Percentiles rank a stretch among this genome's conserved stretches.
These are phyloP conservation scores for Icerya purchasi DNA, from an alignment of 2,888 invertebrate species.

Conservation along the genomic window DNA sequence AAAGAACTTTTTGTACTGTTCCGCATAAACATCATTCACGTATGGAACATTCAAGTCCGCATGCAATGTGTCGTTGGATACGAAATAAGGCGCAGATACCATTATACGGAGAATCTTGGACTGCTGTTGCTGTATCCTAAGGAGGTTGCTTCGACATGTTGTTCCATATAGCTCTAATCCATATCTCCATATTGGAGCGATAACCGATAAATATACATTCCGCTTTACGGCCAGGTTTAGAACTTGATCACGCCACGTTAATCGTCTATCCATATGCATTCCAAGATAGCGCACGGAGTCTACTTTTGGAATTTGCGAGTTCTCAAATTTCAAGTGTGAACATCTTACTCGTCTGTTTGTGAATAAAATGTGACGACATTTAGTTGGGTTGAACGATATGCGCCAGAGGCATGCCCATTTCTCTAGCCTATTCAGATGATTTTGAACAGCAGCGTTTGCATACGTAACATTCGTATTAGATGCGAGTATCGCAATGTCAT, in stretches of 20 bases:
- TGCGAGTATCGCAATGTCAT: not conserved
- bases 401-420: not conserved
- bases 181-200: no score
- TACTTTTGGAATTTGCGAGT: not conserved
- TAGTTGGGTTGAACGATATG: not conserved
- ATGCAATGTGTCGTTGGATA: no score
- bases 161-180: no score
- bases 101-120: no score
- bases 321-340: not conserved
- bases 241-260: not conserved
- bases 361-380: not conserved
- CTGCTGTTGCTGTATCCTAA: no score
- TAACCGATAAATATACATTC: no score
- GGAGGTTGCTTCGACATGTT: no score
- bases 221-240: no score
- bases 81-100: no score
- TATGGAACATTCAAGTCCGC: no score
- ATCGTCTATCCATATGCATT: not conserved
- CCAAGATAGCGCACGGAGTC: not conserved
- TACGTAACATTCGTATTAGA: not conserved
- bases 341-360: not conserved
- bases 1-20: no score
- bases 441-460: not conserved
- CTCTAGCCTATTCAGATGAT: not conserved
- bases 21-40: no score